A percentile compares a stretch with the other conserved stretches of the same genome.
Conservation (phyloP, 2,888 invertebrate genomes). For the Agrenia bidenticulata region DNA sequence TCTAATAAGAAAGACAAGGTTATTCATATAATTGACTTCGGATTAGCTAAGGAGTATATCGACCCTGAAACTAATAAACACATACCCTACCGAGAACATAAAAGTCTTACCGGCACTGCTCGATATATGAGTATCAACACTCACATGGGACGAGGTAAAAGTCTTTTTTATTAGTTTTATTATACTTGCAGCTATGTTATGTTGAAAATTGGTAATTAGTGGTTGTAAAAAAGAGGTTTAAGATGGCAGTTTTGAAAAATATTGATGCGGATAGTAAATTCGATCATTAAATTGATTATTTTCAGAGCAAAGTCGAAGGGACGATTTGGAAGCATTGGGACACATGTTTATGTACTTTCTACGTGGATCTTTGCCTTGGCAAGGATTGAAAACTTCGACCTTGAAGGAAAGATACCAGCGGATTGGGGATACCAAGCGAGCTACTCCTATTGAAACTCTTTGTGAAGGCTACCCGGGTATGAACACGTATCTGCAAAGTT, state of each 20-base stretch:
- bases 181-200: neutral
- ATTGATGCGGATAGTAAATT: neutral
- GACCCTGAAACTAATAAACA: slow-evolving; percentile 99
- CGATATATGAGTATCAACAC: slow-evolving; percentile 99
- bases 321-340: slow-evolving; percentile 98
- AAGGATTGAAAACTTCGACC: slow-evolving; percentile 99
- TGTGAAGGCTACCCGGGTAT: slow-evolving; percentile 68
- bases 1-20: slow-evolving; percentile 97
- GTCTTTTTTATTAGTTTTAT: neutral
- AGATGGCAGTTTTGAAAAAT: neutral
- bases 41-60: slow-evolving; percentile 99
- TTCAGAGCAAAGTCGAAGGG: slow-evolving; percentile 96
- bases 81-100: slow-evolving; percentile 99
- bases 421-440: slow-evolving; percentile 99
- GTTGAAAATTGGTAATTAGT: neutral
- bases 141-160: slow-evolving; percentile 92
- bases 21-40: slow-evolving; percentile 99
- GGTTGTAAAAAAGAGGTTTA: neutral
- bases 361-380: slow-evolving; percentile 94
- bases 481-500: neutral
- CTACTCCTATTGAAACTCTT: slow-evolving; percentile 93
- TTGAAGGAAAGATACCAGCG: slow-evolving; percentile 99
- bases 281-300: slow-evolving; percentile 3
- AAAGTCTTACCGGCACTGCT: slow-evolving; percentile 98
- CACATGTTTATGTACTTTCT: slow-evolving; percentile 99